Evolutionary conservation across 2,797 vertebrate species (phyloP).

Genomic region (Sebastes alutus): DNA sequence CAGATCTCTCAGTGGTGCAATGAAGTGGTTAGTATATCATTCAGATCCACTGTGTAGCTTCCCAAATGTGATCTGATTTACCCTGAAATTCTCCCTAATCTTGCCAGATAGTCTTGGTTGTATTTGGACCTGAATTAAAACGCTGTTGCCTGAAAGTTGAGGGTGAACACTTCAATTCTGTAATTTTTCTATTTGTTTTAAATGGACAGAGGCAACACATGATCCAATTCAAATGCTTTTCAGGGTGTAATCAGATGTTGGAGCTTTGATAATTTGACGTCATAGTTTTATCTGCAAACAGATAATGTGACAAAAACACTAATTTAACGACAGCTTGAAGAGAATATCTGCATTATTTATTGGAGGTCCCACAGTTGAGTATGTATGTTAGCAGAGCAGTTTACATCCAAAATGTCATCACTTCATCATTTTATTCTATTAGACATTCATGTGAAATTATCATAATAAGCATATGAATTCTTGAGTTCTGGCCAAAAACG

Average conservation of each 20-base stretch:
- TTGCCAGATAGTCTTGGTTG: background rate
- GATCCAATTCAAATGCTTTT: background rate
- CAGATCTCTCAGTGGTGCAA: background rate
- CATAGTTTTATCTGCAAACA: background rate
- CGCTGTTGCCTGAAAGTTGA: background rate
- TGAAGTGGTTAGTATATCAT: background rate
- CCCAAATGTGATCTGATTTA: background rate
- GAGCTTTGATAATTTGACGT: background rate
- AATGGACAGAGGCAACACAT: background rate
- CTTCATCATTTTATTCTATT: too few relatives aligned
- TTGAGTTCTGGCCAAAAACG: too few relatives aligned
- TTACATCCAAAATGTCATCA: too few relatives aligned
- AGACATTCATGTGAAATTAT: too few relatives aligned
- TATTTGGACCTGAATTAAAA: slow-evolving; percentile 4
- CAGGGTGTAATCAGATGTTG: background rate
- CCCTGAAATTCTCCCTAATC: background rate
- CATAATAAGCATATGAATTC: too few relatives aligned
- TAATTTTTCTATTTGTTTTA: background rate
- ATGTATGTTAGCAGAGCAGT: background rate
- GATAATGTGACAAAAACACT: background rate
- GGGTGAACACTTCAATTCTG: background rate
- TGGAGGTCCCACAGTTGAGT: background rate
- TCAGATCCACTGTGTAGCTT: background rate
- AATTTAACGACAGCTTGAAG: background rate
- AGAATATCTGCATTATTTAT: background rate